Base-by-base conservation (phyloP, 2,113 vertebrate genomes). In the Dicentrarchus labrax region DNA sequence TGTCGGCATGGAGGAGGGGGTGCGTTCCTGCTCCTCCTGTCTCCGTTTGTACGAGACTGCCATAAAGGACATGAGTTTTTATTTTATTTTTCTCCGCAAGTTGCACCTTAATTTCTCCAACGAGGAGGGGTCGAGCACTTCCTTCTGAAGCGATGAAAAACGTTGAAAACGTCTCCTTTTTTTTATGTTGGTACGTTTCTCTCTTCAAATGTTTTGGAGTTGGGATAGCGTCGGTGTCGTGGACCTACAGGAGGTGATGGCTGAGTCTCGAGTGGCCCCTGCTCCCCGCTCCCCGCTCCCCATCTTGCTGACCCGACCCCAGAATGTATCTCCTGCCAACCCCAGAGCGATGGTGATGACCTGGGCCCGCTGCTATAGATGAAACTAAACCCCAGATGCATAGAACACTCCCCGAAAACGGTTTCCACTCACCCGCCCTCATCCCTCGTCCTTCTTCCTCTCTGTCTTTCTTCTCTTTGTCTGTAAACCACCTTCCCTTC, bases 31-130 rank as follows among this genome's bases (percentile, higher is more conserved):
- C 68, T 84, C 36, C 68, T 73, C 59, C 48, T 22, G 81, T 89
- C 90, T 93, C 90, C 84, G 79, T 91, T 91, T 93, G 74, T 89
- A 75, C 50, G 91, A 92, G 93, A 88, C 84, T 43, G 91, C 84
- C 88, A 88, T 84, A 83, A 75, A 91, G 78, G 87, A 91, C 89
- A 36, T 72, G 41, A 12, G 51, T 61, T 82, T 56, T 90, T 56
- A 60, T 83, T 83, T 89, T 79, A 45, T 65, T 83, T 88, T 85
- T 80, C 72, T 81, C 90, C 79, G 89, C 90, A 93, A 94, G 85
- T 93, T 95, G 94, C 95, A 95, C 94, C 94, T 95, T 96, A 94
- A 89, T 90, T 93, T 95, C 82, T 91, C 22, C 36, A 22, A 82
- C 84, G 15, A 1, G 74, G 85, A 72, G 89, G 77, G 84, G 88